Evolutionary conservation across 2,113 vertebrate genomes (phyloP).

Genomic region (Dromaius novaehollandiae): DNA sequence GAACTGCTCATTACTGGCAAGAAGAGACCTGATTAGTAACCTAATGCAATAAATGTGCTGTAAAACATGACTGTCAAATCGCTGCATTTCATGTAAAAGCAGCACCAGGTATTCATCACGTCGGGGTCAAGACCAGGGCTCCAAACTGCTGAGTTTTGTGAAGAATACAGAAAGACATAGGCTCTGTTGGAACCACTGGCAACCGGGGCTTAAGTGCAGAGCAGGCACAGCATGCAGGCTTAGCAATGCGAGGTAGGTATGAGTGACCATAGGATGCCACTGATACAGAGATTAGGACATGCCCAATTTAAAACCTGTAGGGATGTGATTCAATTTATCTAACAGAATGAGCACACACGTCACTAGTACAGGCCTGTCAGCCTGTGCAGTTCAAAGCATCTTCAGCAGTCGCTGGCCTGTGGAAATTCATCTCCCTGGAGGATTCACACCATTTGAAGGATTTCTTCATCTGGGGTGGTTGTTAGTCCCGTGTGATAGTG

Average conservation of each 20-base stretch:
- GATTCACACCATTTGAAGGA: rapidly evolving
- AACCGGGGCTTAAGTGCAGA: not conserved
- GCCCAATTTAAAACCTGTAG: not conserved
- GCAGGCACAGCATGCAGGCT: not conserved
- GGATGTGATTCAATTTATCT: not conserved
- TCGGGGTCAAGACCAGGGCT: not conserved
- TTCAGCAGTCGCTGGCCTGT: not conserved
- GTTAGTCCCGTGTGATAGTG: not conserved
- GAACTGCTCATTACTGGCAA: not conserved
- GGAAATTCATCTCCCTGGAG: not conserved
- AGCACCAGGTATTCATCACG: not conserved
- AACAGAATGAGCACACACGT: not conserved
- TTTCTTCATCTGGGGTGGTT: not conserved
- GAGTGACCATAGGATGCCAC: not conserved
- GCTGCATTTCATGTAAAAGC: not conserved
- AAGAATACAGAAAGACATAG: not conserved
- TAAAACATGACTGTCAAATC: not conserved
- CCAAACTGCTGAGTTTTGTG: rapidly evolving
- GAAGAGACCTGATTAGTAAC: not conserved
- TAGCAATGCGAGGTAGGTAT: not conserved
- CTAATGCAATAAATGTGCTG: not conserved
- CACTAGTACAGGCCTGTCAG: not conserved
- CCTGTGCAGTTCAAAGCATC: not conserved
- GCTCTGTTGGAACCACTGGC: not conserved
- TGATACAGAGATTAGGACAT: not conserved